Conservation (phyloP, 2,888 invertebrate species). For the Melieria crassipennis region DNA sequence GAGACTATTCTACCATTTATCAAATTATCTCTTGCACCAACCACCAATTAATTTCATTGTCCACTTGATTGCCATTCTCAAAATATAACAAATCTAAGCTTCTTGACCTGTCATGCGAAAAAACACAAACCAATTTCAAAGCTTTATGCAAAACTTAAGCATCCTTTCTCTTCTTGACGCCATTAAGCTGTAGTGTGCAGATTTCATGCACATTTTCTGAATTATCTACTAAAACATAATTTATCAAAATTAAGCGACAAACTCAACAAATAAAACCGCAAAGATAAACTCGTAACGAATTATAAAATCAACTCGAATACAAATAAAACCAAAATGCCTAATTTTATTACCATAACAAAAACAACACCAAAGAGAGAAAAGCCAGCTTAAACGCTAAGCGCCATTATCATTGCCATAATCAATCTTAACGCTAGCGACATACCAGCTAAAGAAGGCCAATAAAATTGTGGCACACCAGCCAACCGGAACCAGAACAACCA, state of each 20-base stretch:
- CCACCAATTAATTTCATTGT: too few relatives aligned
- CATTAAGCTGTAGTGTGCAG: too few relatives aligned
- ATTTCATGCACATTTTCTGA: neutral
- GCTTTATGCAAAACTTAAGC: too few relatives aligned
- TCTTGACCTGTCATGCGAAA: too few relatives aligned
- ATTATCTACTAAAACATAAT: constrained; percentile 7
- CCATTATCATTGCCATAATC: constrained; percentile 34
- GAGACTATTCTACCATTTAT: too few relatives aligned
- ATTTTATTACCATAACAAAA: constrained; percentile 27
- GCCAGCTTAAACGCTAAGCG: constrained; percentile 24
- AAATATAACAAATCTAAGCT: too few relatives aligned
- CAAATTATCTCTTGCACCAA: too few relatives aligned
- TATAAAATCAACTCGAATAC: constrained; percentile 20
- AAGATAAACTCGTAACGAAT: neutral
- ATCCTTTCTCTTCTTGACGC: too few relatives aligned
- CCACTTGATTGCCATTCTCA: too few relatives aligned
- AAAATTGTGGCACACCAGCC: neutral
- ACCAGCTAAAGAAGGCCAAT: neutral
- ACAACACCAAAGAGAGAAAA: neutral
- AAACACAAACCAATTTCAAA: too few relatives aligned
- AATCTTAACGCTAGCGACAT: constrained; percentile 18
- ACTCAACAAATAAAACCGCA: neutral
- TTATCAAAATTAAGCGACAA: constrained; percentile 23
- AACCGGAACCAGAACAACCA: constrained; percentile 1
- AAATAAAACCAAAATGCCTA: constrained; percentile 17